Conservation (phyloP, 2,113 vertebrate genomes). For the Dipodomys stephensi region DNA sequence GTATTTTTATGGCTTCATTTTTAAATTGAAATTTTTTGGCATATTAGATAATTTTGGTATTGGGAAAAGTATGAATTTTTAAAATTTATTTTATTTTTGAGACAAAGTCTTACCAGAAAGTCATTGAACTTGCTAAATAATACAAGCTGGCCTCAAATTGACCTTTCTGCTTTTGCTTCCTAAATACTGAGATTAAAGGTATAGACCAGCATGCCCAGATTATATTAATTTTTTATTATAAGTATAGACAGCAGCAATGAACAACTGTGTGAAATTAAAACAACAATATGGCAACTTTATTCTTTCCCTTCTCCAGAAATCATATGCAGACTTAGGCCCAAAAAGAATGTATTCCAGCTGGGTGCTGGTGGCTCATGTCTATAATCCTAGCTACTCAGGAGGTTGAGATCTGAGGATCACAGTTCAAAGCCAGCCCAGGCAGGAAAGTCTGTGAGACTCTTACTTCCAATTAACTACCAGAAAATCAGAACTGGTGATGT, state of each 20-base stretch:
- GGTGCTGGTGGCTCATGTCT: no score
- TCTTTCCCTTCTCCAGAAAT: background rate
- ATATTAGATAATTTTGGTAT: constrained; percentile 13
- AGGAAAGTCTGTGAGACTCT: no score
- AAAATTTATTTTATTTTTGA: background rate
- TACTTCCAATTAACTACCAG: no score
- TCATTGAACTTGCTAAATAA: background rate
- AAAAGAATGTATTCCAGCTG: no score
- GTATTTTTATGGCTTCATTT: constrained; percentile 30
- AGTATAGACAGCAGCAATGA: background rate
- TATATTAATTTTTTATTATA: background rate
- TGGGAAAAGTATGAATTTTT: background rate
- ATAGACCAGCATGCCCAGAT: background rate
- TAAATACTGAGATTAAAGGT: background rate
- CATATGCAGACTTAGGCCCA: background rate
- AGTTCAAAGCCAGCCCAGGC: no score
- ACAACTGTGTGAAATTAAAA: constrained; percentile 31
- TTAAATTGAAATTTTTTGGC: constrained; percentile 33
- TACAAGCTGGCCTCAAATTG: background rate
- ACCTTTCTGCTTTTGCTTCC: background rate
- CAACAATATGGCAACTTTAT: constrained; percentile 17
- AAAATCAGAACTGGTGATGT: no score
- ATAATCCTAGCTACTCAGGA: no score
- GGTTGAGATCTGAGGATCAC: no score
- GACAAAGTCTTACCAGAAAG: background rate